These are phyloP conservation scores for Thaumetopoea pityocampa DNA, from an alignment of 1,140 invertebrate species.

Conservation along the genomic window DNA sequence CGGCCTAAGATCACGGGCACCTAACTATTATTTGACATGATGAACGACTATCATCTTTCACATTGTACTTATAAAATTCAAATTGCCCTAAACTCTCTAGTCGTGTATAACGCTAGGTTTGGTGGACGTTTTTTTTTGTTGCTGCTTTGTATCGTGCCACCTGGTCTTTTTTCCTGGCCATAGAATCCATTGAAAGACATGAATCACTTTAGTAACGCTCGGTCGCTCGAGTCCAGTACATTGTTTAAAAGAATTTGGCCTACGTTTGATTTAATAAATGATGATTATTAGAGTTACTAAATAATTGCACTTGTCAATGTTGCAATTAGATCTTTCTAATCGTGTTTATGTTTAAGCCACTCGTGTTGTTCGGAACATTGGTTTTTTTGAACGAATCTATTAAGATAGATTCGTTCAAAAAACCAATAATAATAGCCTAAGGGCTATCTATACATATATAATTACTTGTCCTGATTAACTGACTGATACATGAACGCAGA, in stretches of 20 bases:
- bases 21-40: conserved; percentile 21
- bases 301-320: too few relatives aligned
- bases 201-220: conserved; percentile 50
- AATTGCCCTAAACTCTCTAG: conserved; percentile 27
- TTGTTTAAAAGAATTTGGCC: conserved; percentile 10
- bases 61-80: conserved; percentile 27
- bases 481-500: too few relatives aligned
- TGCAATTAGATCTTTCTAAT: too few relatives aligned
- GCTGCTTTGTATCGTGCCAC: conserved; percentile 55
- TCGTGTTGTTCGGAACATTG: too few relatives aligned
- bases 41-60: conserved; percentile 38
- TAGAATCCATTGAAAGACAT: conserved; percentile 47
- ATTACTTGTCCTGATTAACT: too few relatives aligned
- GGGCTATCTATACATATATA: too few relatives aligned
- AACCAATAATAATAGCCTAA: too few relatives aligned
- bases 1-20: conserved; percentile 33
- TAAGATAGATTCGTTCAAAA: too few relatives aligned
- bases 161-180: conserved; percentile 62
- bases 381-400: too few relatives aligned
- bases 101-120: conserved; percentile 29
- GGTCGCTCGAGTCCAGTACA: conserved; percentile 30
- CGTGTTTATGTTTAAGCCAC: too few relatives aligned
- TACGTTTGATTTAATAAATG: conserved; percentile 19
- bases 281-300: conserved; percentile 6
- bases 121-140: conserved; percentile 47